Base-by-base conservation (phyloP, 1,140 invertebrate species). In the Pomacea maculata region DNA sequence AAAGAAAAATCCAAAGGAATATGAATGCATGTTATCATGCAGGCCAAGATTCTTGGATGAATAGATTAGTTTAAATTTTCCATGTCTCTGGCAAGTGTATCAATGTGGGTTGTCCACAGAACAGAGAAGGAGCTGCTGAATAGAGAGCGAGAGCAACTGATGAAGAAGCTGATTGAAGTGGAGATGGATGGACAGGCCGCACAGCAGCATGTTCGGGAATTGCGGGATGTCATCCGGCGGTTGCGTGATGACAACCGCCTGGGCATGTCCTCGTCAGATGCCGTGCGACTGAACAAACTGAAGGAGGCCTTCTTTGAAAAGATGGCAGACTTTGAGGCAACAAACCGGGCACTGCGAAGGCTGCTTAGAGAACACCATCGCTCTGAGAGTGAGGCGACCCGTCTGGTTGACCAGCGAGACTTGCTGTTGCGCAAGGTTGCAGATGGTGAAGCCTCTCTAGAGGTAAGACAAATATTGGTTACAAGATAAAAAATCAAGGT, bases 111-210 rank as follows among this genome's bases (percentile, higher is more conserved):
- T 45, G 34, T 25, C 25, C 25, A 9, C 78, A 84, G 80, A 64
- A 79, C 55, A 34, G 72, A 82, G 63, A 80, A 83, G 19, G 86
- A 89, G 17, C 65, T 86, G 5, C 81, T 90, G 72, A 85, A 79
- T 54, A 67, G 68, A 52, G 90, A 91, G 78, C 67, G 87, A 67
- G 89, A 90, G 65, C 86, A 86, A 55, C 84, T 91, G 79, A 90
- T 91, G 89, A 90, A 90, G 85, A 91, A 91, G 78, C 79, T 91
- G 79, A 88, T 91, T 65, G 90, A 91, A 75, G 89, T 89, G 21
- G 90, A 91, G 82, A 88, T 91, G 88, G 90, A 91, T 82, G 89
- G 90, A 14, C 90, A 91, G 82, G 88, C 86, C 19, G 90, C 89
- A 19, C 86, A 87, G 5, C 87, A 88, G 83, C 88, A 89, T 73